phyloP scores from a whole-genome alignment of 2,113 vertebrate species.

The Silurus asotus region DNA sequence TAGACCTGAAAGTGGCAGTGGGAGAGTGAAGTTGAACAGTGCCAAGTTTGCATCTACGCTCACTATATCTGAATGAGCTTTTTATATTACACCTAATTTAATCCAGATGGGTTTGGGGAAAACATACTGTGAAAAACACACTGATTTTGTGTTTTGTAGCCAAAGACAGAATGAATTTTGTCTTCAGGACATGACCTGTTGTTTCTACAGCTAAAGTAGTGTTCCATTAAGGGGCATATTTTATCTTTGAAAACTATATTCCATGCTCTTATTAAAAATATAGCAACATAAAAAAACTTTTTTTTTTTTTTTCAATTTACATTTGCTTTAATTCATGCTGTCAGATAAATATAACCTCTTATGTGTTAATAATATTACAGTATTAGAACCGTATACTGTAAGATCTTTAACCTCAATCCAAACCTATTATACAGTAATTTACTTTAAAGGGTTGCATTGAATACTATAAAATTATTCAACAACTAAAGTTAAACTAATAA shows the following conservation, averaged over 20 bases:
- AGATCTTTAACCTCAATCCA: background rate
- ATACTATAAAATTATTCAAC: background rate
- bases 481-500: background rate
- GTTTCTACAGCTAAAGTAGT: conserved; percentile 60
- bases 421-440: background rate
- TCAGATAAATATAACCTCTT: background rate
- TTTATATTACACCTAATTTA: conserved; percentile 81
- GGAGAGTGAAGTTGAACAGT: conserved; percentile 58
- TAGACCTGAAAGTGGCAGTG: conserved; percentile 77
- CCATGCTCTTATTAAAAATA: conserved; percentile 49
- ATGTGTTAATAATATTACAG: background rate
- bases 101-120: conserved; percentile 76
- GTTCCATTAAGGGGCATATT: conserved; percentile 3
- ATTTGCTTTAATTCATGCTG: background rate
- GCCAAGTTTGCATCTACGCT: conserved; percentile 80
- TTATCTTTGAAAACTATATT: conserved; percentile 59
- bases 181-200: conserved; percentile 63
- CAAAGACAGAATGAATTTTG: conserved; percentile 62
- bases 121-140: conserved; percentile 64
- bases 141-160: conserved; percentile 61
- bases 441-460: background rate
- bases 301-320: background rate
- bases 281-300: background rate
- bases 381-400: background rate
- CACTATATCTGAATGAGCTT: conserved; percentile 79